Percentiles rank a stretch among this genome's conserved stretches.
Conservation (phyloP, 1,140 invertebrate genomes). For the Goniozus legneri region DNA sequence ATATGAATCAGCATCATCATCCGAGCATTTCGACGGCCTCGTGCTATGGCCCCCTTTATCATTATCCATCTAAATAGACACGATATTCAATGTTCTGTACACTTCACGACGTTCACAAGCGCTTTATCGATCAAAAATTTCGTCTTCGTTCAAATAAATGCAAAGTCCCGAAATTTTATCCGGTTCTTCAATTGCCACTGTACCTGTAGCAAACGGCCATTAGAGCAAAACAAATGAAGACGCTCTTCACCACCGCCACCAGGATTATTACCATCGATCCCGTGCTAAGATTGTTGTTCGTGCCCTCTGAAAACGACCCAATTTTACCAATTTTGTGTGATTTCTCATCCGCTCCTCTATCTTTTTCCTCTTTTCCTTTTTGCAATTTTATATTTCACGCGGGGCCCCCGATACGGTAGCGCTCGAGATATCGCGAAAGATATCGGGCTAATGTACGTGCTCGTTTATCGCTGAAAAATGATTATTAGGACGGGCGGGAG, state of each 20-base stretch:
- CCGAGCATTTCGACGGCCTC: constrained; percentile 45
- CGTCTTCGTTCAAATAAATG: too few species aligned
- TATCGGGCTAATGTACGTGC: too few species aligned
- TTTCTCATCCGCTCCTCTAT: constrained; percentile 12
- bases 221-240: constrained; percentile 92
- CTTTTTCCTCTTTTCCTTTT: constrained; percentile 18
- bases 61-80: constrained; percentile 49
- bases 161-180: too few species aligned
- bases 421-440: too few species aligned
- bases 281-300: constrained; percentile 79
- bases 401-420: too few species aligned
- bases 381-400: too few species aligned
- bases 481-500: too few species aligned
- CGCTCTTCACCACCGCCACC: constrained; percentile 84
- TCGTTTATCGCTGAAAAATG: too few species aligned
- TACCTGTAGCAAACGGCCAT: constrained; percentile 96
- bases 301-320: constrained; percentile 61
- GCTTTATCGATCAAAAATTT: constrained; percentile 36
- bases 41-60: constrained; percentile 44
- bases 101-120: constrained; percentile 44
- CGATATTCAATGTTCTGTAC: too few species aligned
- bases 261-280: constrained; percentile 87
- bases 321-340: not conserved
- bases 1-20: constrained; percentile 35
- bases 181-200: constrained; percentile 59